phyloP scores from a whole-genome alignment of 92 coral and sea anemone species.

The Anthopleura xanthogrammica region DNA sequence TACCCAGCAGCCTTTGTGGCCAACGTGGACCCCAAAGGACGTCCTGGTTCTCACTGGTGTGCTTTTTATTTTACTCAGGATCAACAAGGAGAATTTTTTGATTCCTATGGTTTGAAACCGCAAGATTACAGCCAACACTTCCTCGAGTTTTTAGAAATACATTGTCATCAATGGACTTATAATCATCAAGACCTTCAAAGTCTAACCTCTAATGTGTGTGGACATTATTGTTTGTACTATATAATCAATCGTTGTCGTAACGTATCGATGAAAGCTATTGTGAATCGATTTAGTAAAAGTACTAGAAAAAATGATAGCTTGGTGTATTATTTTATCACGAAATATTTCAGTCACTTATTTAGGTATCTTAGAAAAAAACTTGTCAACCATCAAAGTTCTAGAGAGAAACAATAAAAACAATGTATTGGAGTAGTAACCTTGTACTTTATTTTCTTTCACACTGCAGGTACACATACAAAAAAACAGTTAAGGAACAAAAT shows the following conservation, averaged over 20 bases:
- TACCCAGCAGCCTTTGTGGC: slow-evolving; percentile 34
- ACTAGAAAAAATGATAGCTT: slow-evolving; percentile 41
- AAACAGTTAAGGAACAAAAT: neutral
- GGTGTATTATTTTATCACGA: slow-evolving; percentile 49
- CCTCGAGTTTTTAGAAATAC: slow-evolving; percentile 26
- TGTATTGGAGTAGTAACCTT: neutral
- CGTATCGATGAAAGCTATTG: slow-evolving; percentile 38
- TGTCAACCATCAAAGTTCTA: slow-evolving; percentile 17
- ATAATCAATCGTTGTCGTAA: slow-evolving; percentile 39
- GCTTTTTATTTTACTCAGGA: slow-evolving; percentile 48
- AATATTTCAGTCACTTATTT: slow-evolving; percentile 18
- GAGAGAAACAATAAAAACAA: neutral
- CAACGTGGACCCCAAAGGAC: slow-evolving; percentile 12
- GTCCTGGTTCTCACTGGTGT: slow-evolving; percentile 46
- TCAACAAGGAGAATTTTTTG: slow-evolving; percentile 51
- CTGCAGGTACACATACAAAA: neutral
- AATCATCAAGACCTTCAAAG: slow-evolving; percentile 48
- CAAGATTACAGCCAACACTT: slow-evolving; percentile 32
- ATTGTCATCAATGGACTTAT: slow-evolving; percentile 28
- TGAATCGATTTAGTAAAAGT: slow-evolving; percentile 35
- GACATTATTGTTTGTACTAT: slow-evolving; percentile 58
- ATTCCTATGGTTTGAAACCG: slow-evolving; percentile 53
- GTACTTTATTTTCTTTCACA: neutral
- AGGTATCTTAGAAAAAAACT: neutral
- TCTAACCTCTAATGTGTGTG: slow-evolving; percentile 48